phyloP scores from a whole-genome alignment of 92 coral and sea anemone genomes.

The Micromussa lordhowensis region DNA sequence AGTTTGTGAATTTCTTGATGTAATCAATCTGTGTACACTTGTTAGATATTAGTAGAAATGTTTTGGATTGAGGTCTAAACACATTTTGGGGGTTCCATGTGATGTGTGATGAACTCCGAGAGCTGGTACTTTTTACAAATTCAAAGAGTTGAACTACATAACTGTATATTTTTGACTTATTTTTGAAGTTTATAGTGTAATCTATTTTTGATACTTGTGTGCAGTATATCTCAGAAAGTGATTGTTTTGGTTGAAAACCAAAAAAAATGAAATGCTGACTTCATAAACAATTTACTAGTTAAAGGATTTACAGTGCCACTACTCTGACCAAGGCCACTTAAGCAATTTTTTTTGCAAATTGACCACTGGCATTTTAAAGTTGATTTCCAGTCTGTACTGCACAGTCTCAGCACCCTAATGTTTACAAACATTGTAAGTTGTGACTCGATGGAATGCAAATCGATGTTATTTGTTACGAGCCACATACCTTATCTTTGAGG shows the following conservation, averaged over 20 bases:
- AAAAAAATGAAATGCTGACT: too few relatives aligned
- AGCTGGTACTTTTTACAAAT: neutral
- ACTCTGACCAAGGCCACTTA: too few relatives aligned
- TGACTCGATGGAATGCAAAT: too few relatives aligned
- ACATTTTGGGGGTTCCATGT: neutral
- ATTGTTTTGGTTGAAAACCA: constrained; percentile 21
- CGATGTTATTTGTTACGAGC: too few relatives aligned
- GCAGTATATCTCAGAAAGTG: neutral
- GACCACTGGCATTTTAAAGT: too few relatives aligned
- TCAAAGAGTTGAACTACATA: neutral
- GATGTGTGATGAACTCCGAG: neutral
- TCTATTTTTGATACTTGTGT: constrained; percentile 11
- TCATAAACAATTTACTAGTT: too few relatives aligned
- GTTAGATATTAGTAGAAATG: neutral
- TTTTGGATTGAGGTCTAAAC: neutral
- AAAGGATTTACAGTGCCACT: too few relatives aligned
- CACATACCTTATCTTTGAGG: too few relatives aligned
- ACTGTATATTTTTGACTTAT: neutral
- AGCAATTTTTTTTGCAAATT: too few relatives aligned
- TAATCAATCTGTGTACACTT: neutral
- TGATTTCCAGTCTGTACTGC: too few relatives aligned
- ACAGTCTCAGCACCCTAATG: too few relatives aligned
- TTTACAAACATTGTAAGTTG: too few relatives aligned
- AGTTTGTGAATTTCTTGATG: neutral
- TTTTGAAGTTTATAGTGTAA: neutral